Conservation (phyloP, 2,888 invertebrate genomes). For the Clivina fossor region DNA sequence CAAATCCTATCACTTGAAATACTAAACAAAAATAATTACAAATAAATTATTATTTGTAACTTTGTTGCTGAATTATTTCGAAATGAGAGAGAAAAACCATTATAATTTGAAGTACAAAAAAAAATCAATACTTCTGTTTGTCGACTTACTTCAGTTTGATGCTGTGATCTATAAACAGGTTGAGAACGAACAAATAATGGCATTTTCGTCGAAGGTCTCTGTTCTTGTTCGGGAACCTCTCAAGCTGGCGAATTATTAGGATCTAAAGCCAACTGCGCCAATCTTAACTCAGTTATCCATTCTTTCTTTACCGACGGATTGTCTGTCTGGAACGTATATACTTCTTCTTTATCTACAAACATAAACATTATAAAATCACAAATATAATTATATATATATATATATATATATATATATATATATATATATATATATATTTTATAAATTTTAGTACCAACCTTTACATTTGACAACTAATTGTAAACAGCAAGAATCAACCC, state of each 20-base stretch:
- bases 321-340: constrained; percentile 80
- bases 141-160: constrained; percentile 81
- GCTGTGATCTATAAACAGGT: constrained; percentile 82
- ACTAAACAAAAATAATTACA: constrained; percentile 13
- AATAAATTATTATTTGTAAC: too few species aligned
- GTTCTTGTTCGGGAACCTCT: constrained; percentile 80
- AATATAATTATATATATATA: too few species aligned
- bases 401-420: too few species aligned
- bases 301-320: constrained; percentile 85
- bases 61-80: too few species aligned
- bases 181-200: constrained; percentile 88
- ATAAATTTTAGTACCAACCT: too few species aligned
- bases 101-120: too few species aligned
- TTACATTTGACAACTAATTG: constrained; percentile 70
- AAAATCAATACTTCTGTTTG: too few species aligned
- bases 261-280: constrained; percentile 87
- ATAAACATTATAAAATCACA: too few species aligned
- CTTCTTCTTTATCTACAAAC: constrained; percentile 65
- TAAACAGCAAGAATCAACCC: constrained; percentile 90
- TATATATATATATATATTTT: too few species aligned
- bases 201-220: constrained; percentile 82
- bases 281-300: constrained; percentile 87
- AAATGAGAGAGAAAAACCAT: too few species aligned
- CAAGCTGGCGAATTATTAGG: constrained; percentile 92
- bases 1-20: constrained; percentile 3